phyloP scores from a whole-genome alignment of 1,140 invertebrate genomes.

The Vollenhovia emeryi region DNA sequence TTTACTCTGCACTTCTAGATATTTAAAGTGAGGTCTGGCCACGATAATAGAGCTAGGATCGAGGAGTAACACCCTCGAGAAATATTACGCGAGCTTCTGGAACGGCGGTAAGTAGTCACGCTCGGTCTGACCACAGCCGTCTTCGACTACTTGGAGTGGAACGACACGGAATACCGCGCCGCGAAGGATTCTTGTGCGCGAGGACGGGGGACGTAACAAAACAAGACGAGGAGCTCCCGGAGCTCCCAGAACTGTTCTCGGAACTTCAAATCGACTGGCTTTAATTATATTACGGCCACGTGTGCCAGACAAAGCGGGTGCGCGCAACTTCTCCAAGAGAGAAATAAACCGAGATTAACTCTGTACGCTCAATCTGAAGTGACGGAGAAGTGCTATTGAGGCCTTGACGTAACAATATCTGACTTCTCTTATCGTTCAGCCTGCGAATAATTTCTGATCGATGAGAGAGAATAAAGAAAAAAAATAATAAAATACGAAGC shows the following conservation, averaged over 20 bases:
- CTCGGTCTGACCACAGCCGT: conserved; percentile 13
- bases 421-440: neutral
- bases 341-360: conserved; percentile 10
- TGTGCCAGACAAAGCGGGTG: conserved; percentile 12
- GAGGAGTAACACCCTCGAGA: neutral
- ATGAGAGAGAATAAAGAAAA: neutral
- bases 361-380: neutral
- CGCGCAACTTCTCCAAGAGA: neutral
- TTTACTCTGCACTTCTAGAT: neutral
- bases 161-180: neutral
- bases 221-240: conserved; percentile 8
- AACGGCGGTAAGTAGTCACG: neutral
- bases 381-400: neutral
- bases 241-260: neutral
- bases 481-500: neutral
- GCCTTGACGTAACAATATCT: neutral
- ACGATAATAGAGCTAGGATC: neutral
- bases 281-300: conserved; percentile 31
- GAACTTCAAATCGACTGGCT: conserved; percentile 20
- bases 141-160: conserved; percentile 6
- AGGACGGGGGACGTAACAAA: neutral
- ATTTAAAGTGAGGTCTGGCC: neutral
- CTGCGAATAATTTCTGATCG: neutral
- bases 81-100: neutral
- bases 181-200: neutral